Base-by-base conservation (phyloP, 2,888 invertebrate species). In the Neelides folsomi region DNA sequence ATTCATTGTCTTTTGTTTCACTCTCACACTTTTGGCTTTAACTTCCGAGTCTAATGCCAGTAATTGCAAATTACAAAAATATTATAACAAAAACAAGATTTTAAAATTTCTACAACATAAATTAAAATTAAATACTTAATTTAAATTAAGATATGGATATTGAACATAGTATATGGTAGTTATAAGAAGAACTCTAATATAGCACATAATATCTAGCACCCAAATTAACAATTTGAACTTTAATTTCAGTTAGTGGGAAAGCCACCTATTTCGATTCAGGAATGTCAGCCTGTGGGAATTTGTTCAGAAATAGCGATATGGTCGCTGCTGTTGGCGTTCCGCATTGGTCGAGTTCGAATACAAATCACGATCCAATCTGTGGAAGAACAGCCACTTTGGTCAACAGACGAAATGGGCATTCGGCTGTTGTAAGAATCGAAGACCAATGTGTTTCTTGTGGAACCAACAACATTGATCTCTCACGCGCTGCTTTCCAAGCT, bases 211-310 rank as follows among this genome's bases (percentile, higher is more conserved):
- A n/a, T n/a, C n/a, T n/a, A n/a, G n/a, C n/a, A n/a, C n/a, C n/a
- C n/a, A n/a, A n/a, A n/a, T n/a, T n/a, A n/a, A n/a, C n/a, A n/a
- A n/a, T n/a, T n/a, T n/a, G n/a, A n/a, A n/a, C n/a, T n/a, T 27
- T 27, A 27, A 27, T 27, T 27, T 7, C 27, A 27, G 12, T 10
- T 2, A 36, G 37, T 13, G 54, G 54, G 35, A 47, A 48, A 42
- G 54, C 51, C 1, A 54, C 54, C 4, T 54, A 45, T 36, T 54
- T 49, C 37, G 19, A 51, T 41, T 40, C 37, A 9, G 46, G 51
- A 2, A 34, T 51, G 35, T 49, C 54, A 1, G 51, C 54, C 7
- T 54, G 54, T 42, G 54, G 54, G 15, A 12, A 34, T 18, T 10
- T 34, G 2, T 49, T 45, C 35, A 45, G 9, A 1, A 27, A 45